Percentiles rank a stretch among this genome's conserved stretches.
Conservation (phyloP, 2,888 invertebrate genomes). For the Coenonympha arcania region DNA sequence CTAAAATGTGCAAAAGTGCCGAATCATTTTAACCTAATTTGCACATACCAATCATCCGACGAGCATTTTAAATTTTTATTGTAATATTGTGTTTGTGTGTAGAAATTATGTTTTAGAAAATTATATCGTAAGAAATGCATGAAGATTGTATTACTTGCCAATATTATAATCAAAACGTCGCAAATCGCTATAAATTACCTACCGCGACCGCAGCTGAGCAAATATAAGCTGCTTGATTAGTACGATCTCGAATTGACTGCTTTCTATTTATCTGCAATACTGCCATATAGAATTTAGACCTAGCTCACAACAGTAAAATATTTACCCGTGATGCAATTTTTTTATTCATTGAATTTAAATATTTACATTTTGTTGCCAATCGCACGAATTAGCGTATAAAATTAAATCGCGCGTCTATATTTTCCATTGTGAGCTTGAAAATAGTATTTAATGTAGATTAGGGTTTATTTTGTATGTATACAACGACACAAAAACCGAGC, state of each 20-base stretch:
- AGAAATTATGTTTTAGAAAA: not conserved
- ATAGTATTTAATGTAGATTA: slow-evolving; percentile 48
- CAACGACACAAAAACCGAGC: slow-evolving; percentile 33
- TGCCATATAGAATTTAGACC: slow-evolving; percentile 46
- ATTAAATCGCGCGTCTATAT: too few species aligned
- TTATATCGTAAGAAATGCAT: slow-evolving; percentile 10
- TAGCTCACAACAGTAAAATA: not conserved
- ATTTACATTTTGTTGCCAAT: too few species aligned
- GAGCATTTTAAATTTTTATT: slow-evolving; percentile 1
- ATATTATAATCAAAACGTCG: slow-evolving; percentile 7
- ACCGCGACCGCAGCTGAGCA: slow-evolving; percentile 40
- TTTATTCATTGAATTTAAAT: too few species aligned
- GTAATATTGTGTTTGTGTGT: not conserved
- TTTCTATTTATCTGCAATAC: slow-evolving; percentile 63
- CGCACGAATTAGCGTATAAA: too few species aligned
- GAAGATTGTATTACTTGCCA: slow-evolving; percentile 33
- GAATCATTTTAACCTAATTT: too few species aligned
- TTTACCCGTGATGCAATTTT: not conserved
- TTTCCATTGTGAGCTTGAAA: not conserved
- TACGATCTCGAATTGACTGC: slow-evolving; percentile 54
- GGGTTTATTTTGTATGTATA: slow-evolving; percentile 40
- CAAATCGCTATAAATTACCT: not conserved
- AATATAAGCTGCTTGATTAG: slow-evolving; percentile 57
- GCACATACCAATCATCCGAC: too few species aligned
- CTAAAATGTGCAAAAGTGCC: too few species aligned